Evolutionary conservation across 2,797 vertebrate species (phyloP).

Genomic region (Neoniphon sammara): DNA sequence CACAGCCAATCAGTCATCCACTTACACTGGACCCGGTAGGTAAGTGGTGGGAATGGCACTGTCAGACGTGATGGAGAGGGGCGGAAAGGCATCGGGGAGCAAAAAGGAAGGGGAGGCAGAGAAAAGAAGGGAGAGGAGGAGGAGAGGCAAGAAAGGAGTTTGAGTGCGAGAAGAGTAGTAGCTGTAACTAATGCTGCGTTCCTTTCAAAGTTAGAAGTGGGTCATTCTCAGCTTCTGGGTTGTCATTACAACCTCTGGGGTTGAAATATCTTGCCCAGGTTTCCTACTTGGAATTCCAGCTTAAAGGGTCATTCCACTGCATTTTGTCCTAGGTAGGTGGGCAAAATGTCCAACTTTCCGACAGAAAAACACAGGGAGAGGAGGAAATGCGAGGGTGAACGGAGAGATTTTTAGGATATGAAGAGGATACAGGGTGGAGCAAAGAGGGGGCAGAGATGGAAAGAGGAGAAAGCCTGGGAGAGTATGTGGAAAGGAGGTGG

Average conservation of each 20-base stretch:
- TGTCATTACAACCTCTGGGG: too few species aligned
- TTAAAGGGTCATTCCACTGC: too few species aligned
- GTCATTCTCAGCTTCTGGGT: too few species aligned
- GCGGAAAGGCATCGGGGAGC: neutral
- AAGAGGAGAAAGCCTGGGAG: too few species aligned
- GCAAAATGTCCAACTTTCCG: too few species aligned
- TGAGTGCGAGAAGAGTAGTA: constrained; percentile 3
- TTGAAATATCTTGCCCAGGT: too few species aligned
- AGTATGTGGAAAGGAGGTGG: too few species aligned
- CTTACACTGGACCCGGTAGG: constrained; percentile 15
- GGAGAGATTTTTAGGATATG: constrained; percentile 10
- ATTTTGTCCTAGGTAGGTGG: too few species aligned
- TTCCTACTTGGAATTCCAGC: too few species aligned
- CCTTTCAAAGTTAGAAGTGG: too few species aligned
- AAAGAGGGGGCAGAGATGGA: neutral
- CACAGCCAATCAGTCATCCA: neutral
- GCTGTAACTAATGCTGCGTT: neutral
- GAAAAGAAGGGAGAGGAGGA: neutral
- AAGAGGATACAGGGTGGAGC: constrained; percentile 7
- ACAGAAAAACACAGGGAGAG: neutral
- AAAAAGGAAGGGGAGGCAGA: neutral
- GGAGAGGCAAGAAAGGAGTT: neutral
- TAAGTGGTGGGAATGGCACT: constrained; percentile 11
- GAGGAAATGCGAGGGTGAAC: neutral
- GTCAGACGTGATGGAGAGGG: neutral